phyloP scores from a whole-genome alignment of 30 jellyfish, hydroid and myxozoan genomes.

The Chironex yamaguchii region DNA sequence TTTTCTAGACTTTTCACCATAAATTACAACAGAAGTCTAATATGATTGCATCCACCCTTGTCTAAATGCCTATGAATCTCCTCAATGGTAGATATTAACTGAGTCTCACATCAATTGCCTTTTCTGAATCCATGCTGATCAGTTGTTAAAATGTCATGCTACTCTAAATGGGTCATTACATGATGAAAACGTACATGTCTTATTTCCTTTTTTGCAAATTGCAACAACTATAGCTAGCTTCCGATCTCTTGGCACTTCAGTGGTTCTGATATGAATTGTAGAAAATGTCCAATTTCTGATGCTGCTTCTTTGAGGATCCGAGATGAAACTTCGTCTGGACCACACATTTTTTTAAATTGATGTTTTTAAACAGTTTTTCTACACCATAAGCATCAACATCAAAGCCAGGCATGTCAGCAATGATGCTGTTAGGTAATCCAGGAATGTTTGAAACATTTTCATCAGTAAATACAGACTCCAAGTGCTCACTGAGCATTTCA shows the following conservation, averaged over 20 bases:
- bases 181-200: neutral
- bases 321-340: neutral
- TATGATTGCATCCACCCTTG: too few relatives aligned
- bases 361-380: neutral
- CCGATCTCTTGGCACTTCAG: neutral
- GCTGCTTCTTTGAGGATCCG: neutral
- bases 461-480: neutral
- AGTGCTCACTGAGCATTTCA: neutral
- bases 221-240: neutral
- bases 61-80: too few relatives aligned
- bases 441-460: neutral
- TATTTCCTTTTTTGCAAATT: neutral
- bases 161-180: neutral
- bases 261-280: neutral
- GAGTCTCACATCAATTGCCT: too few relatives aligned
- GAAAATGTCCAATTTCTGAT: neutral
- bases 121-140: too few relatives aligned
- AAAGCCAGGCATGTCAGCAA: neutral
- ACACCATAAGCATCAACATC: neutral
- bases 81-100: too few relatives aligned
- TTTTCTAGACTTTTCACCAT: neutral
- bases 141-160: too few relatives aligned
- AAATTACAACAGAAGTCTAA: too few relatives aligned
- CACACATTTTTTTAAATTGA: neutral
- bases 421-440: neutral